Evolutionary conservation across 1,140 invertebrate species (phyloP), one percentile per base, ranked within the genome.

Genomic region (Drosophila mauritiana): DNA sequence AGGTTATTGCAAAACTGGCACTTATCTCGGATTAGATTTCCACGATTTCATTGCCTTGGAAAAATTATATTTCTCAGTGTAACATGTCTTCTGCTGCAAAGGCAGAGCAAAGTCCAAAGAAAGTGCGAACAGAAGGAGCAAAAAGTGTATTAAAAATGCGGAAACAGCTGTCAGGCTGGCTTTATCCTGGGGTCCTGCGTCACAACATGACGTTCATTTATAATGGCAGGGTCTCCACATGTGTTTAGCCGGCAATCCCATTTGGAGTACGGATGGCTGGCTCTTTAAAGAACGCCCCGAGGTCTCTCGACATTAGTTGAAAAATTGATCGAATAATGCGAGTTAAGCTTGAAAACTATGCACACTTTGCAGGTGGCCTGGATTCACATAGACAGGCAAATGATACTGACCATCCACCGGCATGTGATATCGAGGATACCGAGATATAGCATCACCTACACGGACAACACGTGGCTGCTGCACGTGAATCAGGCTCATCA

Each of bases 311-410:
- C 42, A 62, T 73, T 56, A 40, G 36, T 12, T 53, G 20, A 17
- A 17, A 39, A 8, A 36, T 49, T 48, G 63, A 56, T 8, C 63
- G 45, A 80, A 20, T 22, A 8, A 51, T 51, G 58, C 17, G 45
- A 62, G 75, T 80, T 49, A 54, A 80, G 72, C 72, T 49, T 39
- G 5, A 7, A 34, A 54, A 37, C 68, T n/a, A 15, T 27, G 25
- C 45, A 20, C 10, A 36, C 22, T 39, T 65, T 39, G 17, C 56
- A 98, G 97, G 97, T 98, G 68, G 97, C 97, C 39, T 98, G 97
- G 97, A 96, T 98, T 52, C 97, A 98, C 92, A 97, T 98, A 76
- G 97, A 98, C 90, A 94, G 97, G n/a, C 96, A 98, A 93, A 97
- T 98, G 97, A 96, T 98, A 76, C 93, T 98, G 42, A 97, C 97